Evolutionary conservation across 2,113 vertebrate species (phyloP).

Genomic region (Tauraco erythrolophus): DNA sequence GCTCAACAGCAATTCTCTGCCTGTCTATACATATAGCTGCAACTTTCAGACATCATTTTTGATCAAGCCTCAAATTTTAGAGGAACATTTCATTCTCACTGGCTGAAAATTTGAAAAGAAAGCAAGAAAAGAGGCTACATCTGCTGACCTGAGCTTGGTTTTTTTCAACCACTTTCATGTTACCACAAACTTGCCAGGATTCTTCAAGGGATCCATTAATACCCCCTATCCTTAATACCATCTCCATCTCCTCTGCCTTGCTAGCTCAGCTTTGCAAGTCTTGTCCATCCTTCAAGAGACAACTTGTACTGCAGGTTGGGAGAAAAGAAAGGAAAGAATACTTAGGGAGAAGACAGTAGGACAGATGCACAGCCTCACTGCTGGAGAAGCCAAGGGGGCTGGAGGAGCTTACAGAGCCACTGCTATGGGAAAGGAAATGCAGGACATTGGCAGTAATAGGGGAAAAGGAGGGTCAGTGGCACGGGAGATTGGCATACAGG

Average conservation of each 20-base stretch:
- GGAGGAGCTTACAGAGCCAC: neutral
- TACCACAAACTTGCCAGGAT: neutral
- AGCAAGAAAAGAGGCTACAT: neutral
- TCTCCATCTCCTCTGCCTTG: neutral
- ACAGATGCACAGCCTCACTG: neutral
- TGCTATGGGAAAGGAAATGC: neutral
- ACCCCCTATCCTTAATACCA: neutral
- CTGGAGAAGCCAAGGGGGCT: neutral
- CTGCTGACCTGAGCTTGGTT: rapidly evolving
- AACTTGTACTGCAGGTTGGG: neutral
- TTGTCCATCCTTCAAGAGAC: neutral
- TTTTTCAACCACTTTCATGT: neutral
- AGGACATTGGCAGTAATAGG: neutral
- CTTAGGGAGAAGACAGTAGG: neutral
- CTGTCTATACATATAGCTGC: neutral
- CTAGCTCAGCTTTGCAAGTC: neutral
- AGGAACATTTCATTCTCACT: neutral
- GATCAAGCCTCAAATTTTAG: neutral
- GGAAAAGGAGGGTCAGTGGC: neutral
- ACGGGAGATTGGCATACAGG: rapidly evolving
- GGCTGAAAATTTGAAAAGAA: neutral
- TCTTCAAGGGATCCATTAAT: neutral
- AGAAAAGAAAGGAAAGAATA: neutral
- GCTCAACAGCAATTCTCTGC: neutral
- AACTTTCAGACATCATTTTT: neutral